Conservation (phyloP, 2,888 invertebrate genomes). For the Agriopis aurantiaria region DNA sequence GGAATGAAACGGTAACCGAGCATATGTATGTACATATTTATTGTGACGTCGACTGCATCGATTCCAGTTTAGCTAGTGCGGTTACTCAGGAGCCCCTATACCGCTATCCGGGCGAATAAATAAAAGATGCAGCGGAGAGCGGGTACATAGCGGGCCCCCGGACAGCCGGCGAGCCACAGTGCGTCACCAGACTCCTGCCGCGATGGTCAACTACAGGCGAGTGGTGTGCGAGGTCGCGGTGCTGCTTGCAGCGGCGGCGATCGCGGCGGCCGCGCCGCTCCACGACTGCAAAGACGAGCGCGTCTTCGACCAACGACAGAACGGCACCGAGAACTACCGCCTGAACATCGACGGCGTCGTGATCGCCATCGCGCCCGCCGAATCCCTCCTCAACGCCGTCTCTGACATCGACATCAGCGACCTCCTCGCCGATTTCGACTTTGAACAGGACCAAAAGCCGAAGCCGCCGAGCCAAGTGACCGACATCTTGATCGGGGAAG, state of each 20-base stretch:
- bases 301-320: slow-evolving; percentile 91
- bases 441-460: slow-evolving; percentile 58
- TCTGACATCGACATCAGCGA: slow-evolving; percentile 77
- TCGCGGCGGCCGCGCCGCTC: slow-evolving; percentile 56
- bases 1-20: slow-evolving; percentile 44
- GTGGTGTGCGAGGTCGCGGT: slow-evolving; percentile 73
- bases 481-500: slow-evolving; percentile 20
- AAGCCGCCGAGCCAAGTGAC: slow-evolving; percentile 45
- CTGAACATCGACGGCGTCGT: slow-evolving; percentile 90
- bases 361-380: slow-evolving; percentile 88
- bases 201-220: slow-evolving; percentile 84
- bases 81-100: slow-evolving; percentile 70
- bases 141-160: slow-evolving; percentile 76
- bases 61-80: slow-evolving; percentile 78
- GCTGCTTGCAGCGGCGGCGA: slow-evolving; percentile 52
- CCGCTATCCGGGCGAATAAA: slow-evolving; percentile 85
- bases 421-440: slow-evolving; percentile 64
- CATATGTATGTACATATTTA: slow-evolving; percentile 44
- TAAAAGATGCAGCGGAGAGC: slow-evolving; percentile 82
- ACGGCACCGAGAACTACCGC: slow-evolving; percentile 91
- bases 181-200: slow-evolving; percentile 63
- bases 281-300: slow-evolving; percentile 53
- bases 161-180: slow-evolving; percentile 70
- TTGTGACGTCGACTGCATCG: slow-evolving; percentile 68
- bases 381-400: slow-evolving; percentile 85